Percentiles rank a stretch among this genome's conserved stretches.
phyloP scores from a whole-genome alignment of 2,113 vertebrate species.

The Coptodon rendalli region DNA sequence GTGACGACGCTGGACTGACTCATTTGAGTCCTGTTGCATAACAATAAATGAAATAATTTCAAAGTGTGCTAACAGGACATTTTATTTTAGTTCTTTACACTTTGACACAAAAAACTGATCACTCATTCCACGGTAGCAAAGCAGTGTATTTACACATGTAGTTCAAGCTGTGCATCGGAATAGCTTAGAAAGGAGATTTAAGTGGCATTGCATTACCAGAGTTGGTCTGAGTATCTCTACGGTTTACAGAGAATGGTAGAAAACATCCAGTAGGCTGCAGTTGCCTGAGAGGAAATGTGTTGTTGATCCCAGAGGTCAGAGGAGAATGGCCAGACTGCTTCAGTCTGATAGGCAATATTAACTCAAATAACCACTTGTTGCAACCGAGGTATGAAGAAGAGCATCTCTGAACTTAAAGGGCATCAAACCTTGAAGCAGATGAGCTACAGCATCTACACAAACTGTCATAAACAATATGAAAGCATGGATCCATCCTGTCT shows the following conservation, averaged over 20 bases:
- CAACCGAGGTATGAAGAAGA: not conserved
- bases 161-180: not conserved
- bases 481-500: not conserved
- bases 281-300: not conserved
- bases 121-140: not conserved
- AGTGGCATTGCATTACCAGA: not conserved
- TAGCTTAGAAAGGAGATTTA: not conserved
- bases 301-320: not conserved
- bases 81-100: not conserved
- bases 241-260: not conserved
- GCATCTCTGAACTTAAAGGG: not conserved
- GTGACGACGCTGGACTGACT: fast-evolving
- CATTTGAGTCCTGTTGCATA: not conserved
- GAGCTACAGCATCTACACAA: not conserved
- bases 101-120: not conserved
- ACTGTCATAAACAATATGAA: not conserved
- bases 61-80: not conserved
- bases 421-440: not conserved
- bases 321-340: not conserved
- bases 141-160: not conserved
- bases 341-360: not conserved
- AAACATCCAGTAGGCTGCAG: not conserved
- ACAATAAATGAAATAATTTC: not conserved
- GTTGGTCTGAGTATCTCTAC: not conserved
- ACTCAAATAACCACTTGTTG: not conserved